These are phyloP conservation scores for Ceratina australensis DNA, from an alignment of 1,140 invertebrate genomes.

Conservation along the genomic window DNA sequence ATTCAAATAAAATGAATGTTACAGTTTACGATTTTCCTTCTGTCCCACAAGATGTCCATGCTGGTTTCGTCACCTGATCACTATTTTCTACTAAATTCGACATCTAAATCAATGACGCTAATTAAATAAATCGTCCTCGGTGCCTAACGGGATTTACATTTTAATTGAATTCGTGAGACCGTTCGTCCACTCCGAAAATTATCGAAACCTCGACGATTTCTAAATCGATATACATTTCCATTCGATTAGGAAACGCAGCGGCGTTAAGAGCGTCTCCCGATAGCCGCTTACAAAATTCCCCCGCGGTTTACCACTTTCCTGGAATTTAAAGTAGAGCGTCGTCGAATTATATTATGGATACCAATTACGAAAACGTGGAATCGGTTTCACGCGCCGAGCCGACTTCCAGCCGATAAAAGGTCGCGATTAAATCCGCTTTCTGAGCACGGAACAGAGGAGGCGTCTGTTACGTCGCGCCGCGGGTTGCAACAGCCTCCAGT, in stretches of 20 bases:
- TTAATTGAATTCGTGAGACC: background rate
- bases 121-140: background rate
- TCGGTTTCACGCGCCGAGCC: background rate
- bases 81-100: background rate
- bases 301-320: background rate
- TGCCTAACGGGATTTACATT: slow-evolving; percentile 5
- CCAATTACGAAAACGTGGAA: slow-evolving; percentile 5
- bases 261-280: background rate
- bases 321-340: background rate
- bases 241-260: background rate
- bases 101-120: background rate
- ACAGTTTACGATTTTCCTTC: background rate
- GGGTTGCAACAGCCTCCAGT: slow-evolving; percentile 8
- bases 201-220: background rate
- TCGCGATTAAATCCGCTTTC: slow-evolving; percentile 16
- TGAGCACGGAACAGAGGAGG: slow-evolving; percentile 4
- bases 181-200: background rate
- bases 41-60: background rate
- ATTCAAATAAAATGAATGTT: background rate
- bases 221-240: background rate
- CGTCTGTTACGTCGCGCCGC: slow-evolving; percentile 19
- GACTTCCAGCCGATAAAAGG: slow-evolving; percentile 11
- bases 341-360: background rate
- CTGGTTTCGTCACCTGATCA: background rate
- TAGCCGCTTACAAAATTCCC: background rate